These are phyloP conservation scores for Thereuonema tuberculata DNA, from an alignment of 1,140 invertebrate species.

Conservation along the genomic window DNA sequence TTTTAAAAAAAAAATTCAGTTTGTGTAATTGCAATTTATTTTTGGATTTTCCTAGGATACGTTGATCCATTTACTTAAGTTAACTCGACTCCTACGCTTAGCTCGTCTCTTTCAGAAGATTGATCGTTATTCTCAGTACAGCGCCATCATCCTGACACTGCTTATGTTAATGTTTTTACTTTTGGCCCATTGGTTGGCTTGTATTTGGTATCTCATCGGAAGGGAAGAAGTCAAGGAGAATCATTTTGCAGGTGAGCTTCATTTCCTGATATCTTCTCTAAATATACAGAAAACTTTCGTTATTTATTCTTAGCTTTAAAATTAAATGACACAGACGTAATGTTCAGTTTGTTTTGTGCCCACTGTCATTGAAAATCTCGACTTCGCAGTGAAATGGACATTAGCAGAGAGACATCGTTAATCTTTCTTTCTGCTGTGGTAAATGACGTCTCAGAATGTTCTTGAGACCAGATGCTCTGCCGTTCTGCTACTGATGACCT, in stretches of 20 bases:
- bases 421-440: too few relatives aligned
- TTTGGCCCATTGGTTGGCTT: conserved; percentile 98
- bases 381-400: too few relatives aligned
- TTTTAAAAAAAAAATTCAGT: too few relatives aligned
- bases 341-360: too few relatives aligned
- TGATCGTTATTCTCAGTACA: conserved; percentile 94
- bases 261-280: too few relatives aligned
- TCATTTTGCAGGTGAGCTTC: conserved; percentile 55
- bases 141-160: conserved; percentile 85
- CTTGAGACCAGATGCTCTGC: too few relatives aligned
- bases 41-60: conserved; percentile 34
- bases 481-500: too few relatives aligned
- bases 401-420: too few relatives aligned
- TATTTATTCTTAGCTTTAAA: conserved; percentile 21
- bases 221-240: conserved; percentile 61
- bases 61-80: conserved; percentile 86
- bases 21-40: too few relatives aligned
- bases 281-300: conserved; percentile 13
- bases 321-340: not conserved
- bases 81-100: conserved; percentile 79
- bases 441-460: too few relatives aligned
- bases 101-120: conserved; percentile 92
- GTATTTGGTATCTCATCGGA: conserved; percentile 96
- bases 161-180: conserved; percentile 92
- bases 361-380: too few relatives aligned